Evolutionary conservation across 1,140 invertebrate genomes (phyloP), one percentile per base, ranked within the genome.

Genomic region (Neodiprion lecontei): DNA sequence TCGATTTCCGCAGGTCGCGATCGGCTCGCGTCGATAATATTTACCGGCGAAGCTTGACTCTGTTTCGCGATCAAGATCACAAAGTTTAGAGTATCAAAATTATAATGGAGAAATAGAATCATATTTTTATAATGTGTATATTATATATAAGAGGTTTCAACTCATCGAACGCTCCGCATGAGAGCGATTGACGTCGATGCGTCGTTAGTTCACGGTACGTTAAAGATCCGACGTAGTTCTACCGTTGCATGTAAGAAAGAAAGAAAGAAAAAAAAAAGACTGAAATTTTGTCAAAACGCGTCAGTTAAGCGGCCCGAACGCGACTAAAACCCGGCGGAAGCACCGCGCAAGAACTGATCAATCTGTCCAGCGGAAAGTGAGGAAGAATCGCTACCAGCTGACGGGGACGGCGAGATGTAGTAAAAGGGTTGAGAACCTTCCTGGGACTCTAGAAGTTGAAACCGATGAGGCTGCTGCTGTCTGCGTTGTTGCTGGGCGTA

Each of bases 261-360:
- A 7, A 65, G 2, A 40, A 5, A 40, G 5, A 40, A 21, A 21
- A 21, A 17, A 21, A 21, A 21, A 21, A 21, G 17, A 21, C 17
- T 21, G 17, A 21, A 21, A 21, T 21, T 70, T 17, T 70, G 2
- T 11, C 11, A 70, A 10, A 40, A 11, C 11, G n/a, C 3, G 50
- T 65, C 12, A 73, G 61, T 76, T 72, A 1, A 40, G 66, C 73
- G 68, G 70, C 70, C 49, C 61, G 48, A 40, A 76, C 28, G 28
- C 28, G 28, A 74, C 85, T 91, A 92, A 84, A 92, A 92, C 77
- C 91, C 89, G 79, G 93, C 91, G 81, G 92, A 92, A 81, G 93
- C 92, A 61, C 92, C 92, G 83, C 94, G 90, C 65, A 96, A 90
- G 87, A 95, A 96, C 53, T 94, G 93, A 83, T 95, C 94, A 81